Base-by-base conservation (phyloP, 2,113 vertebrate genomes). In the Sarotherodon lohbergeri region DNA sequence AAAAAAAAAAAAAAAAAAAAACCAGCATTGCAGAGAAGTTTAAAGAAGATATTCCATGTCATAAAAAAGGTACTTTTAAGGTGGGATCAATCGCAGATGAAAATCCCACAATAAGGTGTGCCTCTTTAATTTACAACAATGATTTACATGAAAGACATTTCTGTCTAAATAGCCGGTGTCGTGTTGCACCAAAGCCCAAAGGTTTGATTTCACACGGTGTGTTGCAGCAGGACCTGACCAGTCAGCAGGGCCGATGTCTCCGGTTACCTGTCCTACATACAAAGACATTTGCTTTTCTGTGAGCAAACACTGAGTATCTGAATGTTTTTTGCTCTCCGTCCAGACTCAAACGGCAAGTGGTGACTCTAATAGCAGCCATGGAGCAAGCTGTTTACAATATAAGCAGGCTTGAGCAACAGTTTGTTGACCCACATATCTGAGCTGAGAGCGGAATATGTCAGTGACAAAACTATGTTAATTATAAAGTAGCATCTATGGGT, bases 231-330 rank as follows among this genome's bases (percentile, higher is more conserved):
- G 52, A 83, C 32, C 59, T 17, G 55, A 73, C 6, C 54, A 3
- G 61, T 48, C 52, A 71, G 57, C 19, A 5, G 81, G 73, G 10
- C 22, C 22, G 55, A 66, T 7, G 32, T 90, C 87, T 88, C 87
- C 16, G 12, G 84, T 93, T 92, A 71, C 88, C 14, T 5, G 54
- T 85, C 59, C n/a, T 7, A 86, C 34, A 59, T 43, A 89, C 71
- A 87, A 61, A 92, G 43, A 78, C 55, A 55, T 7, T 52, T 19
- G 5, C 22, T 4, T 56, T 43, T 87, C 57, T 39, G 46, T 55
- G 52, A 54, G 57, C 46, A 66, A 66, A 48, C 56, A 76, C 17
- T 57, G 12, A 85, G 14, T 36, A 24, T 80, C 81, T 59, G 39
- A 84, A 86, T 41, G 59, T 55, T 89, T 36, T 88, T 86, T 66